Evolutionary conservation across 2,888 invertebrate species (phyloP), one percentile per base, ranked within the genome.

Genomic region (Limenitis camilla): DNA sequence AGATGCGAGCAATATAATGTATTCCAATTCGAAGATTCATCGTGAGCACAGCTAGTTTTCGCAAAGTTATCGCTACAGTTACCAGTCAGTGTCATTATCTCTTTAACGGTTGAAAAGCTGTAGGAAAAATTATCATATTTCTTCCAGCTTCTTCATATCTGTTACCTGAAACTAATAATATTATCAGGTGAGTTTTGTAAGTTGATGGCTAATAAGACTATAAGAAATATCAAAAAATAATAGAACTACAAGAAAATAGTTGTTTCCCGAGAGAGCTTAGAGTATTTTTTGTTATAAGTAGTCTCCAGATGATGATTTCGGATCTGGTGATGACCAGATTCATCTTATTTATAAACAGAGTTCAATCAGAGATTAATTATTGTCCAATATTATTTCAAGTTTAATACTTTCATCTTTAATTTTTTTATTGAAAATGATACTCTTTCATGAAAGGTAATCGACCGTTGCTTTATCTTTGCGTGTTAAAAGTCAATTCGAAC

Each of bases 1-100:
- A 85, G 71, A 62, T 84, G 81, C 40, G 86, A 76, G 61, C 81
- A 81, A 59, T 86, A 85, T 36, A 86, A 67, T 7, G 74, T 72
- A 59, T 83, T 74, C 73, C 82, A 80, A 61, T 78, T 76, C 30
- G 72, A 67, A 48, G 83, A 74, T 45, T 63, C 71, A 62, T 80
- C 71, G 53, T 67, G 59, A 39, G 67, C 66, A 57, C 71, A 67
- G 38, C 69, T 66, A 40, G 71, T 64, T 54, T 71, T 50, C 53
- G 52, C 46, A 56, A 70, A 61, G 56, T 66, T 64, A 33, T 74
- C 74, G 58, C 71, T 72, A 58, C 68, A 70, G 57, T 64, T 70
- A 58, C 64, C 72, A 50, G 76, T 70, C 64, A 79, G 69, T 61
- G 76, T 77, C 86, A 85, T 80, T 64, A 58, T 82, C 56, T 53